Evolutionary conservation across 2,797 vertebrate species (phyloP), one percentile per base, ranked within the genome.

Genomic region (Rhinella marina): DNA sequence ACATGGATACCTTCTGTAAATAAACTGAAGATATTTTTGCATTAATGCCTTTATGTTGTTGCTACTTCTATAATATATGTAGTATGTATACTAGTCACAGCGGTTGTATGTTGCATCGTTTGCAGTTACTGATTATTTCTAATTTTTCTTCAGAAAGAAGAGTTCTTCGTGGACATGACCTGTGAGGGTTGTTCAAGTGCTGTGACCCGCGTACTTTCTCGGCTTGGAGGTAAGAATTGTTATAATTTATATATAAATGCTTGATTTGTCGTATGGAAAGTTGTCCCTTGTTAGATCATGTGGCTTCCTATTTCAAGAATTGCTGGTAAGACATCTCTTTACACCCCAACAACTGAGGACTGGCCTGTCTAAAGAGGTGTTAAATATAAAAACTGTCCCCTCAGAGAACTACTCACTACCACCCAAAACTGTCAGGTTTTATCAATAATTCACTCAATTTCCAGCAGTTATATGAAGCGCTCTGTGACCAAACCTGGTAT

Each of bases 101-200:
- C 62, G 7, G 41, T 82, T 17, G 0, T 25, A n/a, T 82, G 12
- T 25, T 83, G 32, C 50, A 32, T 0, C n/a, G 16, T 52, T 25
- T 72, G 52, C 9, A 0, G 1, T 23, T 25, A n/a, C 7, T 72
- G 64, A 57, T 48, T 21, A 16, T 52, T 50, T 25, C 12, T 75
- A 0, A 0, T 86, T 66, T 89, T 79, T 73, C 82, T 93, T 76
- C 95, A 99, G 98, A 99, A 96, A 87, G 96, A 98, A 93, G 97
- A 98, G 93, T 99, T 99, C 91, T 96, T 95, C 1, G 98, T 99
- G 90, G 97, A 96, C 81, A 99, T 99, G 98, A 98, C 97, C 17
- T 99, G 98, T 41, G 97, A 96, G 86, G 97, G 98, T 82, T 99
- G 98, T 29, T 97, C 97, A 8, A 96, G 96, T 0, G 97, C 98